phyloP scores from a whole-genome alignment of 2,113 vertebrate species.

The Rhinopomastus cyanomelas region DNA sequence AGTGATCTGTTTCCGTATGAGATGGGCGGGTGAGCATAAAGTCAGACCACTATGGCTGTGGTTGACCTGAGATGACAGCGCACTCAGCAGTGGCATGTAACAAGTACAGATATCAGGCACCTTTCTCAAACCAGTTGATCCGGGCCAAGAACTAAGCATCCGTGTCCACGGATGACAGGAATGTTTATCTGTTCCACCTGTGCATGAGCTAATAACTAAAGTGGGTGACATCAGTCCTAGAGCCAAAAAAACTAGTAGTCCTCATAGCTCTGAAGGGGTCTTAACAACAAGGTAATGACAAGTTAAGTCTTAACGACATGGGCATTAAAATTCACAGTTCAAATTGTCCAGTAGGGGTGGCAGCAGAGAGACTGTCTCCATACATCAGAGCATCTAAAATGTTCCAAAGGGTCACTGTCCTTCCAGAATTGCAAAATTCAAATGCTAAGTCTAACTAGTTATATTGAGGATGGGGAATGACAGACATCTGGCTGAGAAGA shows the following conservation, averaged over 20 bases:
- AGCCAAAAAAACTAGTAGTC: not conserved
- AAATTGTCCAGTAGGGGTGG: not conserved
- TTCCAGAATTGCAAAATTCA: not conserved
- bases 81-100: not conserved
- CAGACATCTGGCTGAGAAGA: not conserved
- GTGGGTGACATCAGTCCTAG: not conserved
- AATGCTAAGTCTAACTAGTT: not conserved
- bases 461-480: not conserved
- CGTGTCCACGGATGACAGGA: not conserved
- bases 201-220: not conserved
- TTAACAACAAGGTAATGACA: no score
- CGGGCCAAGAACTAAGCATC: not conserved
- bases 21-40: not conserved
- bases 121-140: not conserved
- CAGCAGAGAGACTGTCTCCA: not conserved
- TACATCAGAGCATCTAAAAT: not conserved
- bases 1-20: not conserved
- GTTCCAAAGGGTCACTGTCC: not conserved
- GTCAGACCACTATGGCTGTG: not conserved
- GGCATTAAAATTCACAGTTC: not conserved
- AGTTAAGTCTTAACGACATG: not conserved
- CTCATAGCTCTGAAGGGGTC: not conserved
- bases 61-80: not conserved
- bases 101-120: not conserved
- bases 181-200: not conserved